Percentiles rank a stretch among this genome's conserved stretches.
Evolutionary conservation across 1,140 invertebrate genomes (phyloP).

Genomic region (Doryteuthis pealeii): DNA sequence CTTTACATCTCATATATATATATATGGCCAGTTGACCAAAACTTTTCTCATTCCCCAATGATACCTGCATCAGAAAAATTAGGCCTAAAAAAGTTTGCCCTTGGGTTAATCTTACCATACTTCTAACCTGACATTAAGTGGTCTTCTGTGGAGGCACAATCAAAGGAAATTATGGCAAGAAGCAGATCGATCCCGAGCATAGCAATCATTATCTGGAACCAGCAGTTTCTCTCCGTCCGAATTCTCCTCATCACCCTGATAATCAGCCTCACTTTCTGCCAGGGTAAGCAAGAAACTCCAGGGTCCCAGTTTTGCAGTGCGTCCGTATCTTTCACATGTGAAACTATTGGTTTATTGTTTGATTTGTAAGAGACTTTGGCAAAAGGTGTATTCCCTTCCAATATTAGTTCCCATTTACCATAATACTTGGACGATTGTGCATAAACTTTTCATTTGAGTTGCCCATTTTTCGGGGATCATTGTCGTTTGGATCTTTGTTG

Average conservation of each 20-base stretch:
- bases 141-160: too few relatives aligned
- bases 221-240: neutral
- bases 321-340: neutral
- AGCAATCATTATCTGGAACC: neutral
- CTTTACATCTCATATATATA: too few relatives aligned
- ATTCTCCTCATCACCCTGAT: neutral
- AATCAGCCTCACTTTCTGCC: neutral
- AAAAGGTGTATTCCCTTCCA: neutral
- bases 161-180: neutral
- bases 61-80: too few relatives aligned
- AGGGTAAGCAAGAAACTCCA: constrained; percentile 2
- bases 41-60: too few relatives aligned
- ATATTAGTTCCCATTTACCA: neutral
- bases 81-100: too few relatives aligned
- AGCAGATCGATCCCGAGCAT: neutral
- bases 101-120: too few relatives aligned
- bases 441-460: neutral
- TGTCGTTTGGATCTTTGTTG: too few relatives aligned
- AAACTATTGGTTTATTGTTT: neutral
- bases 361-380: neutral
- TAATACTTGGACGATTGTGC: neutral
- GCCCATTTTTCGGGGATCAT: neutral
- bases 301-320: neutral
- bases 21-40: too few relatives aligned
- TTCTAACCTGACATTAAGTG: too few relatives aligned